A percentile compares a stretch with the other conserved stretches of the same genome.
Conservation (phyloP, 2,113 vertebrate genomes). For the Melanostigma gelatinosum region DNA sequence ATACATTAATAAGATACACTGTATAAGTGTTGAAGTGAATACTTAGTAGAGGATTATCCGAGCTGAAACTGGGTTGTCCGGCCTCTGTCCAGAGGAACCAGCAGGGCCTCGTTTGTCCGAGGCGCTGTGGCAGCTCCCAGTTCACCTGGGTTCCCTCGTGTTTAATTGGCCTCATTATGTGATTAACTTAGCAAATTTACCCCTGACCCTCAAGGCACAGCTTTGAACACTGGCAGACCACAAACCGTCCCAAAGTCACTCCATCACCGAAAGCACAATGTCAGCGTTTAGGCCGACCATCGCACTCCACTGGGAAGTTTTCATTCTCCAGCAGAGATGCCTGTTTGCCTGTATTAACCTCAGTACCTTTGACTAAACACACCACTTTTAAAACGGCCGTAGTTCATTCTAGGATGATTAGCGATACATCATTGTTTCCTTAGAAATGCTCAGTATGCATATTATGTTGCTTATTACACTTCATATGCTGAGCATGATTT, state of each 20-base stretch:
- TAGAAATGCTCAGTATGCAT: constrained; percentile 59
- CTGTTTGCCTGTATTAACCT: constrained; percentile 64
- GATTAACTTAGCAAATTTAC: constrained; percentile 86
- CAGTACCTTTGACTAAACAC: constrained; percentile 59
- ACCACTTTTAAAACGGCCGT: constrained; percentile 39
- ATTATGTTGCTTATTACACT: constrained; percentile 59
- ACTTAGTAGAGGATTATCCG: constrained; percentile 46
- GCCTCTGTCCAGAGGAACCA: constrained; percentile 64
- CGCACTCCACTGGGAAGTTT: constrained; percentile 65
- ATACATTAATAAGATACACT: constrained; percentile 34
- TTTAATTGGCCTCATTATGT: constrained; percentile 87
- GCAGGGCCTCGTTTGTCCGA: constrained; percentile 72
- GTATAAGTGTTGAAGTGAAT: constrained; percentile 21
- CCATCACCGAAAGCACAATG: constrained; percentile 73
- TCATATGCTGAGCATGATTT: constrained; percentile 52
- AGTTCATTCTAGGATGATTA: constrained; percentile 56
- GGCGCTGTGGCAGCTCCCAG: constrained; percentile 78
- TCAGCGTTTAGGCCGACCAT: constrained; percentile 67
- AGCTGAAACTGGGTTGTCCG: constrained; percentile 56
- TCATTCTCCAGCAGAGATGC: constrained; percentile 66
- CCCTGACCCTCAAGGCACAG: constrained; percentile 79
- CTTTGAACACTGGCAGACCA: constrained; percentile 73
- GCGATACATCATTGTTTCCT: constrained; percentile 67
- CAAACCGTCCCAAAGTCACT: constrained; percentile 77
- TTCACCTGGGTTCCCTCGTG: constrained; percentile 77